Percentiles rank a stretch among this genome's conserved stretches.
Conservation (phyloP, 2,888 invertebrate genomes). For the Smittia sp. region DNA sequence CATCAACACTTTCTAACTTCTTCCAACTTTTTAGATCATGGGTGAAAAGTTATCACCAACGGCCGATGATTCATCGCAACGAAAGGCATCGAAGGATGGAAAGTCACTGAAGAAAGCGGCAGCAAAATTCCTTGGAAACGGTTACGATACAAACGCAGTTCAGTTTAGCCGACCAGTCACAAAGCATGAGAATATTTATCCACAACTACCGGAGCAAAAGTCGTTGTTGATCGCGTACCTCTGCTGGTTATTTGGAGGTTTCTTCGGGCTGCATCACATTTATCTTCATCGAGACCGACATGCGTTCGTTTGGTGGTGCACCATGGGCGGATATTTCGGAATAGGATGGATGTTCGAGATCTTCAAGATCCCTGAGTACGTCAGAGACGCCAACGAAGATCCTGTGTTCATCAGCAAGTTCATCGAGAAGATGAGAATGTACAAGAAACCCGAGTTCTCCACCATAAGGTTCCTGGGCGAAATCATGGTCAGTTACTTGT, state of each 20-base stretch:
- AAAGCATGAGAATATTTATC: constrained; percentile 38
- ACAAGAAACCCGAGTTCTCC: constrained; percentile 79
- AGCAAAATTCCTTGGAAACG: not conserved
- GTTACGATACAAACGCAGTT: not conserved
- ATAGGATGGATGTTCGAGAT: constrained; percentile 85
- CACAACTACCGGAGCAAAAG: constrained; percentile 51
- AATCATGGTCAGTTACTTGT: constrained; percentile 74
- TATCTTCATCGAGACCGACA: constrained; percentile 86
- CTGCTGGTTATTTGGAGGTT: constrained; percentile 83
- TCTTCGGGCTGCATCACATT: constrained; percentile 86
- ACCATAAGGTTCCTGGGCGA: constrained; percentile 73
- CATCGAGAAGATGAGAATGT: constrained; percentile 59
- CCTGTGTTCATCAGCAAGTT: constrained; percentile 65
- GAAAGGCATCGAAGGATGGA: constrained; percentile 19
- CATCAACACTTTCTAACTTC: constrained; percentile 7
- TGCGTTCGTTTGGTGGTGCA: constrained; percentile 86
- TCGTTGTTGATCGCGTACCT: constrained; percentile 72
- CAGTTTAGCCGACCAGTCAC: constrained; percentile 26
- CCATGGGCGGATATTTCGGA: constrained; percentile 77
- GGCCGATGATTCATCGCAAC: not conserved
- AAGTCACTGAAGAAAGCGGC: constrained; percentile 12
- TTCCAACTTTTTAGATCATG: constrained; percentile 22
- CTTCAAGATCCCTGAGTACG: constrained; percentile 80
- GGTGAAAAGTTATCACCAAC: constrained; percentile 34
- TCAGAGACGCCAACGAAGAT: constrained; percentile 76